Conservation (phyloP, 2,113 vertebrate genomes). For the Rousettus leschenaultii region DNA sequence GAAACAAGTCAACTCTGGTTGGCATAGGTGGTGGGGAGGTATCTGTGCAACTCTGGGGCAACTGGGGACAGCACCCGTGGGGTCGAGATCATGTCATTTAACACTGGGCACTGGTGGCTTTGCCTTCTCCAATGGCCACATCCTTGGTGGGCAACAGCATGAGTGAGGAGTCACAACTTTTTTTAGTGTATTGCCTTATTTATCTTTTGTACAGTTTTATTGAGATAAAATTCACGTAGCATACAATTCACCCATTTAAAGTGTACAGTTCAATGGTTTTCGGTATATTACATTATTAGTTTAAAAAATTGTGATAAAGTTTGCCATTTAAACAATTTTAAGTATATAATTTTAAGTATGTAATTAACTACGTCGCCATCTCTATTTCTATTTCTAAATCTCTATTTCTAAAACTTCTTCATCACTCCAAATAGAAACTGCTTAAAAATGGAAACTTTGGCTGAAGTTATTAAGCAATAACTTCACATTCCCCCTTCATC, state of each 20-base stretch:
- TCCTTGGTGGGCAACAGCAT: neutral
- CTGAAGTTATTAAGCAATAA: neutral
- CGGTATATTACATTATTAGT: neutral
- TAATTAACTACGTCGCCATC: neutral
- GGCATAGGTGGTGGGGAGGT: neutral
- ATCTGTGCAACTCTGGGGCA: fast-evolving
- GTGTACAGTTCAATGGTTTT: neutral
- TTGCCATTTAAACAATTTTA: neutral
- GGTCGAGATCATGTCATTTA: no score
- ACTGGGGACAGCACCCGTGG: no score
- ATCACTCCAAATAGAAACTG: neutral
- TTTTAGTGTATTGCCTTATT: neutral
- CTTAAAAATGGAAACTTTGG: neutral
- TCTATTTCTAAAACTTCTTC: neutral
- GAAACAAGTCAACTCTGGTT: no score
- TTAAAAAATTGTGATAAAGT: neutral
- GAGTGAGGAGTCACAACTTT: neutral
- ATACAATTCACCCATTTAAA: neutral
- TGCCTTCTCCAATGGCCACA: neutral
- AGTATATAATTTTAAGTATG: neutral
- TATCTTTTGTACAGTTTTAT: neutral
- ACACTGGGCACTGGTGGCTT: neutral
- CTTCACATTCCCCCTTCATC: neutral
- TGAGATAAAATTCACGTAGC: neutral
- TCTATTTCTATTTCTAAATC: neutral